Evolutionary conservation across 1,140 invertebrate genomes (phyloP).

Genomic region (Drosophila athabasca): DNA sequence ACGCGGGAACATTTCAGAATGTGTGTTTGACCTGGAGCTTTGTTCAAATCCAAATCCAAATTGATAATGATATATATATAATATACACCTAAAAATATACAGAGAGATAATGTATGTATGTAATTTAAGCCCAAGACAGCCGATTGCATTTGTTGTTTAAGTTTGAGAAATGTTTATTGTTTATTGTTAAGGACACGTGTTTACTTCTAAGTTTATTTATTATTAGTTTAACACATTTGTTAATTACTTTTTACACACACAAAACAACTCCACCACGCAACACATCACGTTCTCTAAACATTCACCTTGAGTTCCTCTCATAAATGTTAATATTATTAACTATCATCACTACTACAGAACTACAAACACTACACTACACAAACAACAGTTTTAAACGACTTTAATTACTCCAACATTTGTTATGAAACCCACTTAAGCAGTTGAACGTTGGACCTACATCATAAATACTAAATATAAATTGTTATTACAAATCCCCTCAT

Average conservation of each 20-base stretch:
- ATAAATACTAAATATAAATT: conserved; percentile 27
- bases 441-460: conserved; percentile 19
- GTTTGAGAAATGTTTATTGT: conserved; percentile 64
- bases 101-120: conserved; percentile 1
- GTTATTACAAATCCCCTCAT: conserved; percentile 35
- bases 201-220: conserved; percentile 74
- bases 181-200: conserved; percentile 53
- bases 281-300: conserved; percentile 45
- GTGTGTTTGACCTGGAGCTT: conserved; percentile 12
- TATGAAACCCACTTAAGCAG: conserved; percentile 27
- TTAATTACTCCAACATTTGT: conserved; percentile 53
- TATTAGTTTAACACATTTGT: conserved; percentile 60
- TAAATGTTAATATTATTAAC: conserved; percentile 48
- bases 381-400: conserved; percentile 30
- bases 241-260: conserved; percentile 66
- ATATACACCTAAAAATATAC: conserved; percentile 2
- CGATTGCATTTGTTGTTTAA: conserved; percentile 71
- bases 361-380: conserved; percentile 30
- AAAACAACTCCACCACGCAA: conserved; percentile 14
- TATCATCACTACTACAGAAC: too few relatives aligned
- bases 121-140: conserved; percentile 44
- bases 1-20: conserved; percentile 19
- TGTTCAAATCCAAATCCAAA: conserved; percentile 32
- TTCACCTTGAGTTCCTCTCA: conserved; percentile 70
- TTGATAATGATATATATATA: conserved; percentile 32